Evolutionary conservation across 2,888 invertebrate species (phyloP).

Genomic region (Pherbina coryleti): DNA sequence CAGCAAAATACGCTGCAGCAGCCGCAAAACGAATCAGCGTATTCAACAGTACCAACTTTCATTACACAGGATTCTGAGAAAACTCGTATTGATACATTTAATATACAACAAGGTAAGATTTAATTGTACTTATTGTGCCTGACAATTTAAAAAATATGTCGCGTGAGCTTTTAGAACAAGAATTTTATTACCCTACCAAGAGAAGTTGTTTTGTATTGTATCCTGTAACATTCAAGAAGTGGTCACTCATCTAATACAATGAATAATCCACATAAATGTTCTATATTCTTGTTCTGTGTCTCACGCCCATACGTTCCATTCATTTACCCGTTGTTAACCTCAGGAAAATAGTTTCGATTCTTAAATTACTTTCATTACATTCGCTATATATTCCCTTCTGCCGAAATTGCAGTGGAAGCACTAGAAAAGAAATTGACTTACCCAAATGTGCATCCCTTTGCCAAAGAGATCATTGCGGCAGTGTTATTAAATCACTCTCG

Average conservation of each 20-base stretch:
- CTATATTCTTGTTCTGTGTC: too few relatives aligned
- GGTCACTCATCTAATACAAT: too few relatives aligned
- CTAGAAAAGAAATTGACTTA: constrained; percentile 83
- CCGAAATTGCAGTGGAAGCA: constrained; percentile 82
- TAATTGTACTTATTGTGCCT: too few relatives aligned
- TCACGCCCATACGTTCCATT: too few relatives aligned
- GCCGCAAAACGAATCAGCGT: constrained; percentile 33
- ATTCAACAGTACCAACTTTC: constrained; percentile 37
- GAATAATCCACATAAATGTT: too few relatives aligned
- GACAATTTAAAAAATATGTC: too few relatives aligned
- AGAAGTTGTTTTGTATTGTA: neutral
- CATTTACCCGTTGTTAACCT: too few relatives aligned
- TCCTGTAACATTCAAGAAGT: too few relatives aligned
- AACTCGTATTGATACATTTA: constrained; percentile 75
- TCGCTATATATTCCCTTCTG: constrained; percentile 73
- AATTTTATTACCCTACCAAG: neutral
- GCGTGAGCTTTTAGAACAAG: neutral
- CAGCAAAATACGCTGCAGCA: constrained; percentile 41
- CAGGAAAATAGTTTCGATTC: too few relatives aligned
- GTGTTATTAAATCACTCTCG: constrained; percentile 56
- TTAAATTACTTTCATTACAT: too few relatives aligned
- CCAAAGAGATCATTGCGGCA: constrained; percentile 57
- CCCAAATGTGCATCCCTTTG: constrained; percentile 55
- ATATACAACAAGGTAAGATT: constrained; percentile 78
- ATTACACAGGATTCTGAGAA: constrained; percentile 43